Conservation (phyloP, 2,888 invertebrate genomes). For the Hecatera dysodea region DNA sequence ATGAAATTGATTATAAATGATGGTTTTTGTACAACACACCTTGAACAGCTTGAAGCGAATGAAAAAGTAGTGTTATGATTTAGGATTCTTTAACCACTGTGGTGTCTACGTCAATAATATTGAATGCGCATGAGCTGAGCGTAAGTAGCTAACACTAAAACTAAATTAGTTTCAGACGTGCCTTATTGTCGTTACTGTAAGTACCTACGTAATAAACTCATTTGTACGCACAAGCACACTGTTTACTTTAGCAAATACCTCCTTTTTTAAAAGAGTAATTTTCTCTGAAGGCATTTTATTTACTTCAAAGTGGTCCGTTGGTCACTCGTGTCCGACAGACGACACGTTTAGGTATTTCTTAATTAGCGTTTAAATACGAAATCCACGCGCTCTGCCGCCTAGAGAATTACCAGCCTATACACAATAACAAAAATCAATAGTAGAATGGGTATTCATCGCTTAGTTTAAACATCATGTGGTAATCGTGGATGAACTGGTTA, state of each 20-base stretch:
- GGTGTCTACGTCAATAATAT: conserved; percentile 40
- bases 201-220: conserved; percentile 64
- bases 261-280: conserved; percentile 74
- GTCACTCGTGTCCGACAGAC: conserved; percentile 70
- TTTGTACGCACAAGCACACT: conserved; percentile 61
- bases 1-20: too few species aligned
- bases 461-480: conserved; percentile 63
- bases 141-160: conserved; percentile 52
- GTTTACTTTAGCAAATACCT: conserved; percentile 76
- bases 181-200: conserved; percentile 63
- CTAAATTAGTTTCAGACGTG: conserved; percentile 65
- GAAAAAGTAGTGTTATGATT: conserved; percentile 20
- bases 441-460: conserved; percentile 62
- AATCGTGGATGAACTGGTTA: conserved; percentile 63
- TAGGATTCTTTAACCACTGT: conserved; percentile 31
- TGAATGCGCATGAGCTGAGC: conserved; percentile 20
- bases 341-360: conserved; percentile 69
- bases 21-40: conserved; percentile 1
- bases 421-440: conserved; percentile 82
- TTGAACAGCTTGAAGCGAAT: conserved; percentile 11
- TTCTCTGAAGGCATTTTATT: conserved; percentile 68
- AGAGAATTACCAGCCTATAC: conserved; percentile 75
- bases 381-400: conserved; percentile 66
- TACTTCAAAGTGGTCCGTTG: conserved; percentile 73
- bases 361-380: conserved; percentile 81